phyloP scores from a whole-genome alignment of 2,888 invertebrate genomes.

The Metacarcinus magister region DNA sequence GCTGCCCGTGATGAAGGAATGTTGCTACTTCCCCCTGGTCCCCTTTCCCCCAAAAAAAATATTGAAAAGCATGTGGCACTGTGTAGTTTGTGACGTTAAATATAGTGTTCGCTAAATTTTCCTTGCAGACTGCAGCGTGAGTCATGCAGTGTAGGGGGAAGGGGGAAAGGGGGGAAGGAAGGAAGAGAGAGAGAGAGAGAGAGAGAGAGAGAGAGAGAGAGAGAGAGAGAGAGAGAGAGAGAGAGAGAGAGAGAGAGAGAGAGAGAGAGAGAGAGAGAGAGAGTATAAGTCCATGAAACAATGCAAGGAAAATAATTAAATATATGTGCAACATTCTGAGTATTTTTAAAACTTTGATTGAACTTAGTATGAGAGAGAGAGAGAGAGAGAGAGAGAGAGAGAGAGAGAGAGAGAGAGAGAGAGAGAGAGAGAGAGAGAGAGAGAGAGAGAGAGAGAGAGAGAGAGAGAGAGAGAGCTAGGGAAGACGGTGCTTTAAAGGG shows the following conservation, averaged over 20 bases:
- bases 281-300: too few species aligned
- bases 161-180: not conserved
- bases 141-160: not conserved
- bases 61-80: not conserved
- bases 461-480: not conserved
- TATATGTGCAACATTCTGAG: too few species aligned
- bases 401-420: too few species aligned
- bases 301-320: too few species aligned
- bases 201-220: not conserved
- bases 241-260: not conserved
- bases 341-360: too few species aligned
- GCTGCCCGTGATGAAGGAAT: not conserved
- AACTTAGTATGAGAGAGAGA: too few species aligned
- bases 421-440: not conserved
- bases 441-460: conserved; percentile 12
- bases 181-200: not conserved
- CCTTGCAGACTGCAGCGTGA: not conserved
- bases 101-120: not conserved
- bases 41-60: not conserved
- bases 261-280: not conserved
- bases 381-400: too few species aligned
- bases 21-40: not conserved
- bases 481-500: conserved; percentile 45
- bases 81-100: not conserved
- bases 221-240: not conserved